Percentiles rank a stretch among this genome's conserved stretches.
phyloP scores from a whole-genome alignment of 2,888 invertebrate species.

The Zaprionus bogoriensis region DNA sequence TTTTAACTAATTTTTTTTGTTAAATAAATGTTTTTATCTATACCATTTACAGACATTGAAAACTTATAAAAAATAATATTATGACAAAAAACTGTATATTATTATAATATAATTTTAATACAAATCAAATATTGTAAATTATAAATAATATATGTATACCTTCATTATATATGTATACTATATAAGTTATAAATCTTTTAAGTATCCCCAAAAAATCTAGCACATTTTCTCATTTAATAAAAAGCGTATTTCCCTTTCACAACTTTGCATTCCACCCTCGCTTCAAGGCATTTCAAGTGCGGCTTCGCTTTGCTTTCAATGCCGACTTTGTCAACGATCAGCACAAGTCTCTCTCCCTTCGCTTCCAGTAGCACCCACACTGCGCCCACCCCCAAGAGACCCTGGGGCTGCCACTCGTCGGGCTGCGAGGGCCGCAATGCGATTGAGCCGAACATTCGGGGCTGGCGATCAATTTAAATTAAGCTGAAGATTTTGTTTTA shows the following conservation, averaged over 20 bases:
- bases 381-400: not conserved
- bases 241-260: not conserved
- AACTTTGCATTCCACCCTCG: conserved; percentile 14
- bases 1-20: too few relatives aligned
- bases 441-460: conserved; percentile 47
- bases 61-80: too few relatives aligned
- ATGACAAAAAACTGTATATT: too few relatives aligned
- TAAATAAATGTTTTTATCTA: too few relatives aligned
- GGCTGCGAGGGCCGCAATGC: conserved; percentile 36
- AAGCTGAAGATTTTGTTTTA: conserved; percentile 76
- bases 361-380: conserved; percentile 27
- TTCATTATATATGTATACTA: not conserved
- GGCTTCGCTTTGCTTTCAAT: conserved; percentile 49
- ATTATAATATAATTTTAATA: too few relatives aligned
- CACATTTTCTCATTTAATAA: too few relatives aligned
- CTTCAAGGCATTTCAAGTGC: conserved; percentile 13
- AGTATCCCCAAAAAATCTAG: too few relatives aligned
- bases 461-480: conserved; percentile 75
- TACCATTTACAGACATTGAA: too few relatives aligned
- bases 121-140: too few relatives aligned
- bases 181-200: not conserved
- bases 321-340: conserved; percentile 30
- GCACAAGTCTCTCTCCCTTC: conserved; percentile 6
- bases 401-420: not conserved
- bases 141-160: too few relatives aligned